Evolutionary conservation across 2,113 vertebrate genomes (phyloP), one percentile per base, ranked within the genome.

Genomic region (Poeciliopsis retropinna): DNA sequence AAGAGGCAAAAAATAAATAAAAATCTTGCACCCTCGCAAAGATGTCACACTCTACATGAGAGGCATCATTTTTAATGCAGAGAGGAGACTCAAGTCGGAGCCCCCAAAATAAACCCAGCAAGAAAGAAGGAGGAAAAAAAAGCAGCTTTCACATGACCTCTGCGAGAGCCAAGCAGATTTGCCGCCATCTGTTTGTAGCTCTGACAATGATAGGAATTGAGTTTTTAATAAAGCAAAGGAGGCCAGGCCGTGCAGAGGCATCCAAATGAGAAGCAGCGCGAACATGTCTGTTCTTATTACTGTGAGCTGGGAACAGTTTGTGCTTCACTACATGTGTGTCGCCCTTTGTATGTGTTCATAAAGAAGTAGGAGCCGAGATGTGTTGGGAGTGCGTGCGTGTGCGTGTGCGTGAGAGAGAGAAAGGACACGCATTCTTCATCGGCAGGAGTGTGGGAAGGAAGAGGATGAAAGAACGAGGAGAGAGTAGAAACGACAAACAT

Each of bases 161-260:
- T 30, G 81, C 1, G 51, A 82, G 63, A 85, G 80, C 77, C 76
- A 54, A 89, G 87, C 90, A 89, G 85, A 91, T 83, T 81, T 73
- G 9, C 60, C 4, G 57, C 87, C 89, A 91, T 92, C 89, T 92
- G 91, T 71, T 83, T 75, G 75, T 76, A 80, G 85, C 80, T 87
- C 84, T 87, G 83, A 88, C 90, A 91, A 87, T 88, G 89, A 92
- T 90, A 68, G 76, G 84, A 83, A 76, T 64, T 72, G 86, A 91
- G 83, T 82, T 89, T 88, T 92, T 90, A 89, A 92, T 91, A 90
- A 82, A 75, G 79, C 41, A 79, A 79, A 83, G 77, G 73, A 83
- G 85, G 82, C 80, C 76, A 75, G 83, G 78, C 81, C 87, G 82
- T 22, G 74, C 79, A 51, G 77, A 83, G 84, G 87, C 85, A 85